A percentile compares a stretch with the other conserved stretches of the same genome.
Evolutionary conservation across 1,140 invertebrate genomes (phyloP).

Genomic region (Tribolium madens): DNA sequence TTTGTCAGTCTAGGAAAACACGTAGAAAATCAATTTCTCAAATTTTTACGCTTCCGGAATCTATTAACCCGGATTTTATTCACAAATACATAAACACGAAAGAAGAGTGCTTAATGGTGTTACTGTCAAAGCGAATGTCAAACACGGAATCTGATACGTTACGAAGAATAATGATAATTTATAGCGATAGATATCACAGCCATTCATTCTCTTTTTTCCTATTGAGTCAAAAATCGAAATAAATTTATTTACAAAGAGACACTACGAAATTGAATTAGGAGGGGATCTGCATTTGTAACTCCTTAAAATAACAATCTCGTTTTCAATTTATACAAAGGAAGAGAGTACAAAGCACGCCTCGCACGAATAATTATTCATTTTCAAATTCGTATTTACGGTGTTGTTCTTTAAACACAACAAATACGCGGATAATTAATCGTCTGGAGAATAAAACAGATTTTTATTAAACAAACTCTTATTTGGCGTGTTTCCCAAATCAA

Average conservation of each 20-base stretch:
- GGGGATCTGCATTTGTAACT: constrained; percentile 29
- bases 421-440: neutral
- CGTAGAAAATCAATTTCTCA: neutral
- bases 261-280: constrained; percentile 16
- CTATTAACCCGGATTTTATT: neutral
- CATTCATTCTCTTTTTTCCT: neutral
- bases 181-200: neutral
- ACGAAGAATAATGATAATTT: neutral
- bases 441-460: too few relatives aligned
- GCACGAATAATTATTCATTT: neutral
- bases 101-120: neutral
- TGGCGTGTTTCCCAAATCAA: neutral
- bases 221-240: neutral
- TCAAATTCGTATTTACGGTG: neutral
- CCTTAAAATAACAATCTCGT: constrained; percentile 25
- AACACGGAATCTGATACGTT: neutral
- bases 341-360: neutral
- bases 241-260: neutral
- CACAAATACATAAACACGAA: neutral
- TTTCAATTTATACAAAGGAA: constrained; percentile 21
- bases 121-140: neutral
- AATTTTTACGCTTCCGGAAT: neutral
- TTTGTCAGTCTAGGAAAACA: neutral
- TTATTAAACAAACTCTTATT: neutral
- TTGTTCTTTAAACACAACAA: neutral